Conservation (phyloP, 2,113 vertebrate species). For the Sorex fumeus region DNA sequence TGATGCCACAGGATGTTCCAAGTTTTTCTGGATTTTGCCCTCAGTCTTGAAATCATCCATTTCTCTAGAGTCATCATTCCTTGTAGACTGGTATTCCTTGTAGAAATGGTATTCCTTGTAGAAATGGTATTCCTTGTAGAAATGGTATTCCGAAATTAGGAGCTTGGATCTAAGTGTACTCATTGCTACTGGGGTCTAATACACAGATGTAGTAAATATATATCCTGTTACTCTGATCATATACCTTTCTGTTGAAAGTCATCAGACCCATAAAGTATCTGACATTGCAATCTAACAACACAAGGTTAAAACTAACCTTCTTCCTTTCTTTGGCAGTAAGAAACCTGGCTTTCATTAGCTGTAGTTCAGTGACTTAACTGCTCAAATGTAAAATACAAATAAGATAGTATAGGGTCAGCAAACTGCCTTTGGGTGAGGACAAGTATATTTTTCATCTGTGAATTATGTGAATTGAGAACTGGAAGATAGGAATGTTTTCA, state of each 20-base stretch:
- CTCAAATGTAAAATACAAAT: conserved; percentile 37
- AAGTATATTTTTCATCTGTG: background rate
- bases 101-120: too few relatives aligned
- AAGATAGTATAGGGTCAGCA: conserved; percentile 28
- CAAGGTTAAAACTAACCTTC: background rate
- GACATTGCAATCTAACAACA: background rate
- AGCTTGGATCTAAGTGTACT: too few relatives aligned
- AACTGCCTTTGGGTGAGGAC: background rate
- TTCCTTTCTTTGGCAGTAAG: conserved; percentile 2
- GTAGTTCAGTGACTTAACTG: conserved; percentile 22
- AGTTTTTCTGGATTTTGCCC: too few relatives aligned
- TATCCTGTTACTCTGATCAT: too few relatives aligned
- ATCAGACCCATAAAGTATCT: background rate
- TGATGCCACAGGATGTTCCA: too few relatives aligned
- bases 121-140: too few relatives aligned
- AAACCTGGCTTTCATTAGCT: conserved; percentile 29
- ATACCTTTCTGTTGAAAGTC: background rate
- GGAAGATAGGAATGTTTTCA: background rate
- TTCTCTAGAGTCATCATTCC: too few relatives aligned
- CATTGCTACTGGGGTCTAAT: too few relatives aligned
- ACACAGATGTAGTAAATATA: too few relatives aligned
- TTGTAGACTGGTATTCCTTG: too few relatives aligned
- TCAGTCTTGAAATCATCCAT: too few relatives aligned
- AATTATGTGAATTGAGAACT: background rate
- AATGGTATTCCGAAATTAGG: too few relatives aligned